A percentile compares a stretch with the other conserved stretches of the same genome.
phyloP scores from a whole-genome alignment of 2,113 vertebrate genomes.

The Ochotona curzoniae region DNA sequence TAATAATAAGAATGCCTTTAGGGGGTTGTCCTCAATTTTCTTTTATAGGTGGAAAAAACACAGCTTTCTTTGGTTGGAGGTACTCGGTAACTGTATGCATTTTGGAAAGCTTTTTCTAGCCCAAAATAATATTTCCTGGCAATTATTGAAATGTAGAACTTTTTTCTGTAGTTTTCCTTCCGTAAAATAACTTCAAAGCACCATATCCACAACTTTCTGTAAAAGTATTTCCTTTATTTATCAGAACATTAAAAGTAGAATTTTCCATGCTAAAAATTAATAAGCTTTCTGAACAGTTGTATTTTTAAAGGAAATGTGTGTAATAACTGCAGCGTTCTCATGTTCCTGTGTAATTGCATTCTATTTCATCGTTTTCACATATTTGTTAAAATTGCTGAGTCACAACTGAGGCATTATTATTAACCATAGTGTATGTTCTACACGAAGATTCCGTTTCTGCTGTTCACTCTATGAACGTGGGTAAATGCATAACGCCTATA shows the following conservation, averaged over 20 bases:
- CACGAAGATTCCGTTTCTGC: background rate
- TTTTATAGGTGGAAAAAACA: background rate
- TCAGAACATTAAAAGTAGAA: background rate
- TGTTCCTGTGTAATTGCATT: background rate
- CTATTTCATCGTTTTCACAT: too few species aligned
- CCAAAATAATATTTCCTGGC: background rate
- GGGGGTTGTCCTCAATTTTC: slow-evolving; percentile 23
- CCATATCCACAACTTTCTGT: background rate
- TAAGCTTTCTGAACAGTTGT: background rate
- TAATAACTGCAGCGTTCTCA: background rate
- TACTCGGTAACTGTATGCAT: background rate
- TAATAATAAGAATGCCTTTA: background rate
- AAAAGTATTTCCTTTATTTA: background rate
- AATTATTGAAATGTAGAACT: background rate
- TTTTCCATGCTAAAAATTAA: background rate
- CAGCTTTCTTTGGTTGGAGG: background rate
- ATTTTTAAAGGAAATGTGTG: background rate
- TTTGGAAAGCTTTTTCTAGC: slow-evolving; percentile 44
- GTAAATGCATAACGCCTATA: background rate
- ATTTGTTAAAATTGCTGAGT: background rate
- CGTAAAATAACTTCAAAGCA: background rate
- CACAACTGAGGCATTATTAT: background rate
- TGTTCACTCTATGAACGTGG: background rate
- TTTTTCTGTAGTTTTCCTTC: background rate
- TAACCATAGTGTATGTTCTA: background rate